Conservation (phyloP, 2,888 invertebrate species). For the Hypomecis atomaria region DNA sequence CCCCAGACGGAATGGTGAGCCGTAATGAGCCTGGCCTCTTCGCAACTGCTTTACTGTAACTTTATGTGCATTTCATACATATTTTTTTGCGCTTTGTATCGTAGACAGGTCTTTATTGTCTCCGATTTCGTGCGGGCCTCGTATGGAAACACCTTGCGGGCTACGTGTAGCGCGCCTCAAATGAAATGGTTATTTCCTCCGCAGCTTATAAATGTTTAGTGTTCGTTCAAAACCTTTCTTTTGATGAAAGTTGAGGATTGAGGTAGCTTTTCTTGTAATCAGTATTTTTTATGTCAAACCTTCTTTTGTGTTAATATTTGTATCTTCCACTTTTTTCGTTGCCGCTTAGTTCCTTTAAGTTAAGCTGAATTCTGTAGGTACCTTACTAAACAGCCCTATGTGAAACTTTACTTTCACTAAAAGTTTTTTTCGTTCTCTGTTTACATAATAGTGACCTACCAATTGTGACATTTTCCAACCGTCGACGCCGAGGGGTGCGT, state of each 20-base stretch:
- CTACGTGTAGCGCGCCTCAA: conserved; percentile 14
- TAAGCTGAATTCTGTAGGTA: too few relatives aligned
- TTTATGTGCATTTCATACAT: conserved; percentile 49
- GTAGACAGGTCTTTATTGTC: conserved; percentile 39
- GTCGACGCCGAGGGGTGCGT: too few relatives aligned
- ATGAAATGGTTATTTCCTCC: conserved; percentile 22
- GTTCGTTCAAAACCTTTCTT: background rate
- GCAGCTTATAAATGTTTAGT: conserved; percentile 6
- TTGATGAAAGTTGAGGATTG: background rate
- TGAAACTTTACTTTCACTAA: too few relatives aligned
- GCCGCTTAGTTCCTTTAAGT: too few relatives aligned
- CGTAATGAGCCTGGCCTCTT: conserved; percentile 45
- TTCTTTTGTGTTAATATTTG: too few relatives aligned
- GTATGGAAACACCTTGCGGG: conserved; percentile 27
- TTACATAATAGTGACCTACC: too few relatives aligned
- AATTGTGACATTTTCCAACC: too few relatives aligned
- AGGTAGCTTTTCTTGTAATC: background rate
- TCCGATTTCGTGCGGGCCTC: conserved; percentile 28
- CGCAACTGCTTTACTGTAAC: conserved; percentile 44
- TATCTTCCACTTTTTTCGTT: too few relatives aligned
- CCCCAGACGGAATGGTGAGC: conserved; percentile 42
- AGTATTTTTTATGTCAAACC: too few relatives aligned
- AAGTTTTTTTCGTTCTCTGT: too few relatives aligned
- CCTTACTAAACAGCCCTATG: too few relatives aligned
- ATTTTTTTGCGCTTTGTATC: conserved; percentile 41